Evolutionary conservation across 2,888 invertebrate species (phyloP).

Genomic region (Euphydryas editha): DNA sequence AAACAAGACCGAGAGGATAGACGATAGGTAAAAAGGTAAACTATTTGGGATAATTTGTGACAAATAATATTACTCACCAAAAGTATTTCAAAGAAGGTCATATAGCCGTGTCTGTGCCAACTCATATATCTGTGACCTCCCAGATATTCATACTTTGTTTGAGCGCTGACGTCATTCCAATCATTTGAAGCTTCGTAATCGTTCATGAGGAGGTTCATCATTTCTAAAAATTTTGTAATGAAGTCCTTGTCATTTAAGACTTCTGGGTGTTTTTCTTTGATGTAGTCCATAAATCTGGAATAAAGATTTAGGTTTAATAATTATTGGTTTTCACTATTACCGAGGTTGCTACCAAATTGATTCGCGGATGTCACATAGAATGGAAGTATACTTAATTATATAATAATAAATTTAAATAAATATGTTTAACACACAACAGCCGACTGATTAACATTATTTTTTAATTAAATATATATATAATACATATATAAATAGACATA

Average conservation of each 20-base stretch:
- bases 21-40: too few species aligned
- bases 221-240: conserved; percentile 45
- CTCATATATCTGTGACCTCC: conserved; percentile 50
- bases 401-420: too few species aligned
- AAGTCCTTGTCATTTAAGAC: conserved; percentile 48
- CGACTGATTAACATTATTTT: too few species aligned
- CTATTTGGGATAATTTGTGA: too few species aligned
- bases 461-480: too few species aligned
- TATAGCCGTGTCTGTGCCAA: conserved; percentile 55
- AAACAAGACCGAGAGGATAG: too few species aligned
- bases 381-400: too few species aligned
- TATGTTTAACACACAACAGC: too few species aligned
- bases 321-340: too few species aligned
- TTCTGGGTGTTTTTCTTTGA: conserved; percentile 47
- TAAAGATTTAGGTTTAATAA: neutral
- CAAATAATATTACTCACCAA: conserved; percentile 18
- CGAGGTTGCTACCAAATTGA: too few species aligned
- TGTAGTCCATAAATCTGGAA: conserved; percentile 40
- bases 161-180: conserved; percentile 52
- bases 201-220: conserved; percentile 48
- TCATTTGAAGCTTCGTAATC: conserved; percentile 51
- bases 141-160: conserved; percentile 42
- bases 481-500: too few species aligned
- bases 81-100: conserved; percentile 54
- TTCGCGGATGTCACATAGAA: too few species aligned